Percentiles rank a stretch among this genome's conserved stretches.
Evolutionary conservation across 53 echinoderm and acorn worm species (phyloP).

Genomic region (Paracentrotus lividus): DNA sequence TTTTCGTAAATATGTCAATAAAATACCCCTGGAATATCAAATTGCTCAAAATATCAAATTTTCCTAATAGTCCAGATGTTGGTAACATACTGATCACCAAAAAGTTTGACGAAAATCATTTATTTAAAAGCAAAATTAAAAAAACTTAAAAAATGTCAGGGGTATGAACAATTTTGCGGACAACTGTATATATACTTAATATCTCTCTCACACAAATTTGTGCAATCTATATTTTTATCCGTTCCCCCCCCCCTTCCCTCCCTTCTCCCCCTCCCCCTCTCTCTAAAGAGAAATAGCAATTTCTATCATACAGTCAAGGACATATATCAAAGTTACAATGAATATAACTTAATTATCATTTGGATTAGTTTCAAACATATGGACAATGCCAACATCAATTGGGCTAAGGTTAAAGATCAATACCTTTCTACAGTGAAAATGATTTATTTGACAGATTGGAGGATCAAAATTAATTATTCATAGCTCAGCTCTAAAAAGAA

Average conservation of each 20-base stretch:
- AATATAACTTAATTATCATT: neutral
- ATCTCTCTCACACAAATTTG: neutral
- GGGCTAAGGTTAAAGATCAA: neutral
- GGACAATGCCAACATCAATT: neutral
- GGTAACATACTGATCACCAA: too few relatives aligned
- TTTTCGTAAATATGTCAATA: too few relatives aligned
- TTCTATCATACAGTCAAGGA: neutral
- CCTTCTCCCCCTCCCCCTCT: neutral
- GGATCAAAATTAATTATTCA: too few relatives aligned
- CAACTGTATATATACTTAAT: too few relatives aligned
- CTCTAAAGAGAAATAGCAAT: neutral
- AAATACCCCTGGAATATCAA: too few relatives aligned
- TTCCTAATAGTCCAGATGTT: too few relatives aligned
- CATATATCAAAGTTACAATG: neutral
- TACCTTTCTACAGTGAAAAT: neutral
- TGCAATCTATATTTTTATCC: neutral
- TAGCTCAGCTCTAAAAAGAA: neutral
- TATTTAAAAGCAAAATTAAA: too few relatives aligned
- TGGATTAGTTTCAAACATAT: neutral
- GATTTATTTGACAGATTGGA: too few relatives aligned
- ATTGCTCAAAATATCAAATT: too few relatives aligned
- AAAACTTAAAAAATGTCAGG: too few relatives aligned
- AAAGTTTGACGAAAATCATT: too few relatives aligned
- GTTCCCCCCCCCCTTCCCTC: neutral
- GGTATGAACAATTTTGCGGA: too few relatives aligned